phyloP scores from a whole-genome alignment of 2,888 invertebrate species.

The Neoscelio sp. region DNA sequence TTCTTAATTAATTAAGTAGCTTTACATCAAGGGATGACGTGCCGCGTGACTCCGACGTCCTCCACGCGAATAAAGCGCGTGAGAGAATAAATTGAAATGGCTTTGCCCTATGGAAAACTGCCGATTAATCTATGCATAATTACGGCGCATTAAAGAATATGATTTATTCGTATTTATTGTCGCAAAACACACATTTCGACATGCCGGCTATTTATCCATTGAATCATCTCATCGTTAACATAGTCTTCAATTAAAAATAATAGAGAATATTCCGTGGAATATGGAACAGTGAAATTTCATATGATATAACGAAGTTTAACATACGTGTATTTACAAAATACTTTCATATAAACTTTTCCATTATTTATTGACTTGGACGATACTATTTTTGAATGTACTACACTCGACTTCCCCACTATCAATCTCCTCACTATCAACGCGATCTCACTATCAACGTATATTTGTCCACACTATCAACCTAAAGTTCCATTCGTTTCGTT shows the following conservation, averaged over 20 bases:
- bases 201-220: conserved; percentile 15
- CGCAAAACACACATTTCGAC: conserved; percentile 57
- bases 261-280: no score
- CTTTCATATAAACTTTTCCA: no score
- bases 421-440: no score
- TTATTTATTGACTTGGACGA: no score
- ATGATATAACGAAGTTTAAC: no score
- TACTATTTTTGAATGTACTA: no score
- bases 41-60: conserved; percentile 61
- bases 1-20: conserved; percentile 69
- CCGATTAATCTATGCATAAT: conserved; percentile 60
- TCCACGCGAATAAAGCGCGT: conserved; percentile 53
- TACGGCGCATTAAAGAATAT: conserved; percentile 53
- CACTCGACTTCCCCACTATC: no score
- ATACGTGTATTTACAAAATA: no score
- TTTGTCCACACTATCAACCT: no score
- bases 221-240: conserved; percentile 10
- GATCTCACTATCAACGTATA: no score
- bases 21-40: conserved; percentile 68
- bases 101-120: conserved; percentile 62
- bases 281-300: no score
- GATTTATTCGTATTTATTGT: conserved; percentile 64
- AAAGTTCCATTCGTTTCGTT: no score
- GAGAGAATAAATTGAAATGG: conserved; percentile 65
- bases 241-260: neutral